Conservation (phyloP, 2,888 invertebrate genomes). For the Craniophora ligustri region DNA sequence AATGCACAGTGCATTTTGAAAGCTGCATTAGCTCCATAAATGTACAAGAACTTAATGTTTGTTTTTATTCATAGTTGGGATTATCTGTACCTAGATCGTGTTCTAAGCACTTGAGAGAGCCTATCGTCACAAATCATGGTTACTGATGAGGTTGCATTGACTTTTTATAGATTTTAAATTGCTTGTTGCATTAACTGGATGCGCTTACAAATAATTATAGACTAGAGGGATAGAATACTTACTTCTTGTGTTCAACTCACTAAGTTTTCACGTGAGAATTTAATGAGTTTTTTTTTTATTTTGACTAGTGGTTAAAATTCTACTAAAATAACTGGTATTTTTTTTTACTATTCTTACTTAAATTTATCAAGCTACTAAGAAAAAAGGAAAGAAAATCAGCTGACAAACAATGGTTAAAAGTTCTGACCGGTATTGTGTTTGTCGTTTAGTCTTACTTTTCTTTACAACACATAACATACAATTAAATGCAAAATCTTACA, state of each 20-base stretch:
- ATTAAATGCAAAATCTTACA: too few relatives aligned
- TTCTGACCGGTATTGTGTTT: too few relatives aligned
- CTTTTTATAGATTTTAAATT: constrained; percentile 24
- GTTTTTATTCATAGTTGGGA: constrained; percentile 34
- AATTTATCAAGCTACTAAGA: too few relatives aligned
- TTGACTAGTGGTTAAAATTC: too few relatives aligned
- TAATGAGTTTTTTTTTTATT: neutral
- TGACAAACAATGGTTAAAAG: too few relatives aligned
- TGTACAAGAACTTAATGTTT: constrained; percentile 13
- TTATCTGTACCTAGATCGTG: constrained; percentile 14
- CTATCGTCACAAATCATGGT: constrained; percentile 32
- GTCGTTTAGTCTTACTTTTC: too few relatives aligned
- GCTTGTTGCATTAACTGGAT: constrained; percentile 16
- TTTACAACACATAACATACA: too few relatives aligned
- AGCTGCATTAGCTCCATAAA: constrained; percentile 22
- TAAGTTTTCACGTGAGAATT: constrained; percentile 4
- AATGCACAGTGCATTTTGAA: constrained; percentile 42
- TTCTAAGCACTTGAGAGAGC: neutral
- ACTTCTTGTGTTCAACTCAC: neutral
- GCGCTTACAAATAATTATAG: constrained; percentile 31
- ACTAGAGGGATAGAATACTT: neutral
- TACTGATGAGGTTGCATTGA: constrained; percentile 2
- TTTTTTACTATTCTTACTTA: neutral
- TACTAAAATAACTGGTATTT: neutral
- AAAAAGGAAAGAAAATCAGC: too few relatives aligned